Evolutionary conservation across 23 tunicate genomes (phyloP).

Genomic region (Phallusia fumigata): DNA sequence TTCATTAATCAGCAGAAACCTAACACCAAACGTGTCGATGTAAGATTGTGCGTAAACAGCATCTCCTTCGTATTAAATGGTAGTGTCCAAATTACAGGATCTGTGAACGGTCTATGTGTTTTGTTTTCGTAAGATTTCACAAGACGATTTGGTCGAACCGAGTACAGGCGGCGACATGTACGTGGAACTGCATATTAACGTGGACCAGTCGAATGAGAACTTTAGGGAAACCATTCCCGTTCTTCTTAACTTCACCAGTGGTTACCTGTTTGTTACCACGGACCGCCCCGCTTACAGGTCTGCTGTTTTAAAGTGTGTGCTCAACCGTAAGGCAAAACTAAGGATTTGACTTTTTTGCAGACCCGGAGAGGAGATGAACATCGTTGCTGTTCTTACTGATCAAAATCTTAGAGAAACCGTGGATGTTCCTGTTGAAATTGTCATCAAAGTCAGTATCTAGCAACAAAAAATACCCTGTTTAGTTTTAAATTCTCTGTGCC

Average conservation of each 20-base stretch:
- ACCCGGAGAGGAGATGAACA: not conserved
- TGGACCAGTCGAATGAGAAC: not conserved
- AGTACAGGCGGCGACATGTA: not conserved
- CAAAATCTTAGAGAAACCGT: not conserved
- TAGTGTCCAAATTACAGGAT: too few relatives aligned
- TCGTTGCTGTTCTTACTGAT: not conserved
- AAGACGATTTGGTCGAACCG: not conserved
- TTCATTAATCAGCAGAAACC: too few relatives aligned
- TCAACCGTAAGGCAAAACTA: too few relatives aligned
- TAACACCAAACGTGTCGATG: too few relatives aligned
- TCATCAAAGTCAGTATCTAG: not conserved
- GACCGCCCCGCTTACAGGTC: slow-evolving; percentile 69
- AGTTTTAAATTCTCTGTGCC: too few relatives aligned
- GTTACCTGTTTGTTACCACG: slow-evolving; percentile 51
- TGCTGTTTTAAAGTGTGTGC: not conserved
- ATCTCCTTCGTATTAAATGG: too few relatives aligned
- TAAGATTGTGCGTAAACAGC: too few relatives aligned
- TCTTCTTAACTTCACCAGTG: slow-evolving; percentile 31
- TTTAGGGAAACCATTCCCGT: slow-evolving; percentile 18
- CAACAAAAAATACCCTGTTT: not conserved
- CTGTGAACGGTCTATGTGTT: not conserved
- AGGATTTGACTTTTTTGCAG: too few relatives aligned
- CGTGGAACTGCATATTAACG: not conserved
- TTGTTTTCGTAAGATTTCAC: not conserved
- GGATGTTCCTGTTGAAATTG: not conserved